Evolutionary conservation across 2,888 invertebrate species (phyloP), one percentile per base, ranked within the genome.

Genomic region (Clusia tigrina): DNA sequence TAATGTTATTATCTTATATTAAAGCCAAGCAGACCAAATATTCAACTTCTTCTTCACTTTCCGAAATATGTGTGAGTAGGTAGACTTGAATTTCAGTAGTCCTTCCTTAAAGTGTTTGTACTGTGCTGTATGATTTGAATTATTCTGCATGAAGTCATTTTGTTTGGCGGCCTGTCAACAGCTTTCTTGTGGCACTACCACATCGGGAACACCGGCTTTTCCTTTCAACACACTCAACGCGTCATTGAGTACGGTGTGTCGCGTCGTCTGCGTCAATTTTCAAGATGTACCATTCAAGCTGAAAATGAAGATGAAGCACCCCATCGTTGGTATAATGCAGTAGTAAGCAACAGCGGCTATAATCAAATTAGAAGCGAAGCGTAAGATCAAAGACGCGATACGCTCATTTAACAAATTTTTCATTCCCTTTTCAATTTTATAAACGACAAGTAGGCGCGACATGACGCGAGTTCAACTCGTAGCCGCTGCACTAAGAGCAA

Each of bases 331-430:
- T n/a, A n/a, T n/a, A n/a, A 32, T n/a, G 15, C 37, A 12, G 53
- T 15, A 6, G 12, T 22, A 6, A 2, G 20, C 54, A 52, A 67
- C 75, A 76, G 32, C 72, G 77, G 74, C 75, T 77, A 74, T 78
- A 77, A 77, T 77, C 79, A 78, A 77, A 77, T 77, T 77, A 78
- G 72, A 78, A 71, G 56, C 68, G 74, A 76, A 76, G 78, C 74
- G 70, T 75, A 66, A 75, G 74, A 63, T 63, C 63, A 63, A 63
- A 63, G 63, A 63, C 55, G 54, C 64, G 64, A 64, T 60, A 64
- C 66, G 67, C 63, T 62, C 67, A 67, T 64, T 70, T 68, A 68
- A 70, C 60, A 55, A 55, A 55, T 48, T 48, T 48, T 20, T 20
- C 48, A 48, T 54, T 54, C n/a, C 32, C 60, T 56, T 61, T 61